Base-by-base conservation (phyloP, 2,113 vertebrate genomes). In the Aphyosemion australe region DNA sequence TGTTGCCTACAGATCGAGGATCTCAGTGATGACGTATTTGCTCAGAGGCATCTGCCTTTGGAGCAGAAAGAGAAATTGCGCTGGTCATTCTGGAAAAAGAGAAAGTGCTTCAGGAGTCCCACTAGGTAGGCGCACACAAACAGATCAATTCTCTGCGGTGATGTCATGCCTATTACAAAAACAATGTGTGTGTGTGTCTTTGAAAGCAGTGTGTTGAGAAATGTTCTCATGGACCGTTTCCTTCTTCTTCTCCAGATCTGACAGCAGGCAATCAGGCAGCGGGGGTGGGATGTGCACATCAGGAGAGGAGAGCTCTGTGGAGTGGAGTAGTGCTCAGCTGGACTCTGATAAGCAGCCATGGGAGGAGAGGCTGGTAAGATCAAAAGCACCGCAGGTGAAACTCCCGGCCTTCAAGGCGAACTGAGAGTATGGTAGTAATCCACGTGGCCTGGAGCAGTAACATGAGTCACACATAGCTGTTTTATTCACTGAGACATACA, bases 301-400 rank as follows among this genome's bases (percentile, higher is more conserved):
- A 47, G 76, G 83, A 64, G 86, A 87, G 41, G 84, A 86, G 74
- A 80, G 73, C 64, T 82, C 84, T 31, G 67, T 62, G 64, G 84
- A 84, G 50, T 58, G 78, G 80, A 70, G 69, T 52, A 74, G 54
- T 26, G 64, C 76, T 63, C 84, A 69, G 62, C 58, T 76, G 65
- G 79, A 89, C 41, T 26, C 61, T 51, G 71, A 74, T 16, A 70
- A 82, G 42, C 79, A 64, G 80, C 61, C 52, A 42, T 54, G 67
- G 32, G 83, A 84, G 61, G 84, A 89, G 72, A 72, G 72, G 74
- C 69, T 80, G 88, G 90, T 92, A 69, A 84, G 89, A 78, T 84
- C 76, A 71, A 67, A 84, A 65, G 39, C 59, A 12, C 67, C 32
- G 42, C 57, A 67, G 46, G 60, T 69, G 68, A 72, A 74, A 72